Evolutionary conservation across 2,797 vertebrate genomes (phyloP).

Genomic region (Otolemur crassicaudatus): DNA sequence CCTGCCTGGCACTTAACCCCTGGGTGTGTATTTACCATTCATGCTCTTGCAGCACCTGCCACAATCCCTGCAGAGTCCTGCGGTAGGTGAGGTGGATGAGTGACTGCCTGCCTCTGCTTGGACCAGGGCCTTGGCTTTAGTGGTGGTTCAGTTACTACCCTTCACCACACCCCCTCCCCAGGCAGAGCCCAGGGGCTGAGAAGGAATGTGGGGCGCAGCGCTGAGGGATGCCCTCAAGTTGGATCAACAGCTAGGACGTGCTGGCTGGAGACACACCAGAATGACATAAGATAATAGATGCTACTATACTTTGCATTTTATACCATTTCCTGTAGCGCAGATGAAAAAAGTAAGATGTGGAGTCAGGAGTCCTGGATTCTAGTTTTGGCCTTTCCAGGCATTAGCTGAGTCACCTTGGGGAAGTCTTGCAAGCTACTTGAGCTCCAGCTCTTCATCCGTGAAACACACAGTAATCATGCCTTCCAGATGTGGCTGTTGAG

Average conservation of each 20-base stretch:
- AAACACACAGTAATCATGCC: not conserved
- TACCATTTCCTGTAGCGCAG: not conserved
- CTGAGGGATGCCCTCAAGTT: not conserved
- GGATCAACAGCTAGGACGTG: not conserved
- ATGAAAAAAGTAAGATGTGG: not conserved
- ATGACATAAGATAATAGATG: not conserved
- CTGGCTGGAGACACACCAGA: not conserved
- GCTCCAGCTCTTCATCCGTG: not conserved
- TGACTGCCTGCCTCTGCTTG: not conserved
- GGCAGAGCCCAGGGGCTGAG: not conserved
- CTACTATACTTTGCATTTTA: conserved; percentile 6
- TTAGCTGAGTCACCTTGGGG: not conserved
- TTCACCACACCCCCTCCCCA: not conserved
- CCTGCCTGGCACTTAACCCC: not conserved
- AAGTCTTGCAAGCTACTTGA: not conserved
- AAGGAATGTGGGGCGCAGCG: not conserved
- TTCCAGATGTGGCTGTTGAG: not conserved
- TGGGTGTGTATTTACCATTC: not conserved
- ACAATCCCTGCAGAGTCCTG: not conserved
- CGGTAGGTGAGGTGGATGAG: not conserved
- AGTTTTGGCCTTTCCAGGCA: not conserved
- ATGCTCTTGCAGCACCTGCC: not conserved
- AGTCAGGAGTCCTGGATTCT: not conserved
- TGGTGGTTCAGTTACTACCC: not conserved
- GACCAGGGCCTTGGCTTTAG: not conserved